These are phyloP conservation scores for Pseudanteris insignis DNA, from an alignment of 2,888 invertebrate genomes.

Conservation along the genomic window DNA sequence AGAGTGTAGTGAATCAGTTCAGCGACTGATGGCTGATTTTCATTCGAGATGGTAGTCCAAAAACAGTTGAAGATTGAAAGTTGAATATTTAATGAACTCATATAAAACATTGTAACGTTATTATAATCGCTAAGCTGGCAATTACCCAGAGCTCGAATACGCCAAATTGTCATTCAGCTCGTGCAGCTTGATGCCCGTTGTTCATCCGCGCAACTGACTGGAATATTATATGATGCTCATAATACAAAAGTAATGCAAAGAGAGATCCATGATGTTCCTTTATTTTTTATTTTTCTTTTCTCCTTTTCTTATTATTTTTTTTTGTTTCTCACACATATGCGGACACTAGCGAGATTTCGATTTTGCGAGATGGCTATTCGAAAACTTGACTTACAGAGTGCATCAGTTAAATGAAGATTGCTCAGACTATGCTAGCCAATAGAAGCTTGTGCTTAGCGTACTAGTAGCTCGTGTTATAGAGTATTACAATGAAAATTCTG, in stretches of 20 bases:
- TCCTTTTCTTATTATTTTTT: slow-evolving; percentile 5
- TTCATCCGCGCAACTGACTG: slow-evolving; percentile 62
- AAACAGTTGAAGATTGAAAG: slow-evolving; percentile 1
- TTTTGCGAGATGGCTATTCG: slow-evolving; percentile 40
- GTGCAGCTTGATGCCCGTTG: slow-evolving; percentile 61
- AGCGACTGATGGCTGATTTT: not conserved
- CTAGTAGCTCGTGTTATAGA: slow-evolving; percentile 55
- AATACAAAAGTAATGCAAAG: slow-evolving; percentile 58
- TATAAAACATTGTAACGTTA: slow-evolving; percentile 48
- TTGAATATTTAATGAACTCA: slow-evolving; percentile 11
- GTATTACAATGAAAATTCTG: slow-evolving; percentile 48
- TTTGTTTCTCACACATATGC: slow-evolving; percentile 22
- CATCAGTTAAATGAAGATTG: slow-evolving; percentile 38
- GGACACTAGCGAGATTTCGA: slow-evolving; percentile 24
- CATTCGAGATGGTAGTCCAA: not conserved
- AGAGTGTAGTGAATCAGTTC: slow-evolving; percentile 42
- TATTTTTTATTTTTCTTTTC: slow-evolving; percentile 10
- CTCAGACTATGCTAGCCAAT: slow-evolving; percentile 49
- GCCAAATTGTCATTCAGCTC: slow-evolving; percentile 61
- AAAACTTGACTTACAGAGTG: slow-evolving; percentile 50
- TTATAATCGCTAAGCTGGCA: slow-evolving; percentile 63
- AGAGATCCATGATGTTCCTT: slow-evolving; percentile 31
- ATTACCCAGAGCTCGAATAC: slow-evolving; percentile 61
- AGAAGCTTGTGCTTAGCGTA: slow-evolving; percentile 55
- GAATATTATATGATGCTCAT: slow-evolving; percentile 63